phyloP scores from a whole-genome alignment of 2,888 invertebrate genomes.

The Tinea semifulvella region DNA sequence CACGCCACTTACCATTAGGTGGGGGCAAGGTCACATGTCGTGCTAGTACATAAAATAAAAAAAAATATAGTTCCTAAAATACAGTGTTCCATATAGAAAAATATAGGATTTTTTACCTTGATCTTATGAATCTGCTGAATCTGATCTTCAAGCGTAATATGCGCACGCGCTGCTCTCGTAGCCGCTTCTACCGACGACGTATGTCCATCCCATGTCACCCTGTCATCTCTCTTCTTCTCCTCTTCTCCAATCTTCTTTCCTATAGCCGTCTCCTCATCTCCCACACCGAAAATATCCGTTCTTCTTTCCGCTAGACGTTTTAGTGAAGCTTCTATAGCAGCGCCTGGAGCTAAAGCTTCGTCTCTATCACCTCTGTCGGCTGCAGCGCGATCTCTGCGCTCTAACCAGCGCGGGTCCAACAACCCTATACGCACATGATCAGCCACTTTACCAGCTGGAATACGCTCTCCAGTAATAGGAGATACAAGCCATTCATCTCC shows the following conservation, averaged over 20 bases:
- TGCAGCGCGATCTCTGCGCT: slow-evolving; percentile 94
- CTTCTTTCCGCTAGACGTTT: slow-evolving; percentile 97
- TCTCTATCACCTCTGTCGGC: slow-evolving; percentile 90
- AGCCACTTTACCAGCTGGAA: slow-evolving; percentile 96
- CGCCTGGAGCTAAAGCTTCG: slow-evolving; percentile 66
- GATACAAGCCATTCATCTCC: slow-evolving; percentile 93
- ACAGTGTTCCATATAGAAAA: no score
- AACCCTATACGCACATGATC: slow-evolving; percentile 98
- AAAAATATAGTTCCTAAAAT: no score
- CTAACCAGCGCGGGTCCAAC: slow-evolving; percentile 97
- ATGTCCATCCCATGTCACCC: slow-evolving; percentile 98
- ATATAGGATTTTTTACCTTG: not conserved
- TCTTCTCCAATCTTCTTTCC: slow-evolving; percentile 98
- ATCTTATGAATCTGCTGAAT: slow-evolving; percentile 97
- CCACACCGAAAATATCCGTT: slow-evolving; percentile 99
- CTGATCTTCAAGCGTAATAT: slow-evolving; percentile 95
- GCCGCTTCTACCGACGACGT: slow-evolving; percentile 97
- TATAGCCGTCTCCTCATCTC: slow-evolving; percentile 98
- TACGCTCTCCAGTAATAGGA: slow-evolving; percentile 97
- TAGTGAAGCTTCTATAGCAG: slow-evolving; percentile 95
- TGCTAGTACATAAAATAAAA: no score
- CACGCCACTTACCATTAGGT: no score
- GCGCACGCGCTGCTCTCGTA: slow-evolving; percentile 91
- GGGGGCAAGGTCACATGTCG: no score
- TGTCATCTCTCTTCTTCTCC: slow-evolving; percentile 86